Percentiles rank a stretch among this genome's conserved stretches.
phyloP scores from a whole-genome alignment of 2,797 vertebrate genomes.

The Mareca strepera region DNA sequence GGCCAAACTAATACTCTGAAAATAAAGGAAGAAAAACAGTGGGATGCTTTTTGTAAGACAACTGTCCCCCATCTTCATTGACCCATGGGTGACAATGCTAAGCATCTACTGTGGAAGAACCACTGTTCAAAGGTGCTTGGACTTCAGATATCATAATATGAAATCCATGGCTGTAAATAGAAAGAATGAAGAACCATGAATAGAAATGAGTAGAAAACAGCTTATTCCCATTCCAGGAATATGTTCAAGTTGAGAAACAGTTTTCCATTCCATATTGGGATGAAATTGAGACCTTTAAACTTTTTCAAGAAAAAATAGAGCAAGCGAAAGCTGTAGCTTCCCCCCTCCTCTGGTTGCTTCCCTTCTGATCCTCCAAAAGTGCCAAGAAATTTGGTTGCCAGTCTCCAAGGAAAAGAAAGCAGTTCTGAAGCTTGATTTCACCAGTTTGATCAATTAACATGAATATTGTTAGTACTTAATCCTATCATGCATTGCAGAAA shows the following conservation, averaged over 20 bases:
- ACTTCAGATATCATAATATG: background rate
- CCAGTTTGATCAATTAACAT: background rate
- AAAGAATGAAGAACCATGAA: background rate
- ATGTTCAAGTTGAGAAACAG: background rate
- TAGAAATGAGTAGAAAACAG: background rate
- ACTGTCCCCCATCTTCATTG: background rate
- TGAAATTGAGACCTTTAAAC: background rate
- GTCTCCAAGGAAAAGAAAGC: background rate
- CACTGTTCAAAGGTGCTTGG: conserved; percentile 1
- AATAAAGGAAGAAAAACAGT: conserved; percentile 10
- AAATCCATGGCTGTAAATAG: background rate
- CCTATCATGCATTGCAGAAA: background rate
- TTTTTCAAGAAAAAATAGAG: background rate
- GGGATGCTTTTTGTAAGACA: background rate
- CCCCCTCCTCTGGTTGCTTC: background rate
- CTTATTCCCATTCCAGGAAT: conserved; percentile 22
- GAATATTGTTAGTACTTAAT: background rate
- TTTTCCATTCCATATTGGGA: conserved; percentile 46
- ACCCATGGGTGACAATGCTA: background rate
- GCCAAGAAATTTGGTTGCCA: background rate
- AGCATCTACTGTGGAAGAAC: background rate
- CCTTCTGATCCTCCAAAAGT: background rate
- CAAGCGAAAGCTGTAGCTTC: background rate
- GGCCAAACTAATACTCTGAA: conserved; percentile 50
- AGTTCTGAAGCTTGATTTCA: background rate